phyloP scores from a whole-genome alignment of 2,888 invertebrate species.

The Dynastes hyllus region DNA sequence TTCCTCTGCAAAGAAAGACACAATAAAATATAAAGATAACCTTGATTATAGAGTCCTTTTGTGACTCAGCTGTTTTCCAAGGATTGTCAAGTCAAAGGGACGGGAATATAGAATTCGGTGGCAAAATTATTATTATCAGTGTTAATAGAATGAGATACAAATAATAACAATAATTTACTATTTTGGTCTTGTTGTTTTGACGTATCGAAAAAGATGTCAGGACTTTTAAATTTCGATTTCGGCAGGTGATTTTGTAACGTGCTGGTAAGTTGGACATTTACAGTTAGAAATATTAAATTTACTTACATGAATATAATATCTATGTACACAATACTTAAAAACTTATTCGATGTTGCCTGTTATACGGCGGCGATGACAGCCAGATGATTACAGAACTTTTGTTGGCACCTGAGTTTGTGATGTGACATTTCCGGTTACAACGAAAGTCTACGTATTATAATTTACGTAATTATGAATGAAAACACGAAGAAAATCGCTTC shows the following conservation, averaged over 20 bases:
- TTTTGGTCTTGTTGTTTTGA: slow-evolving; percentile 32
- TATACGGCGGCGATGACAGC: slow-evolving; percentile 47
- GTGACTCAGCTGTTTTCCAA: slow-evolving; percentile 58
- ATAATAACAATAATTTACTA: slow-evolving; percentile 31
- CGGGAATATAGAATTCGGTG: not conserved
- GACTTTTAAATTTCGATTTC: slow-evolving; percentile 42
- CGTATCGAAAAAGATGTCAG: slow-evolving; percentile 18
- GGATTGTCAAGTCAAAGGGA: slow-evolving; percentile 36
- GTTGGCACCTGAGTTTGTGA: slow-evolving; percentile 64
- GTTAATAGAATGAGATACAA: slow-evolving; percentile 7
- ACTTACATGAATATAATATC: slow-evolving; percentile 52
- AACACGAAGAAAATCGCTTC: not conserved
- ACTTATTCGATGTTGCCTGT: slow-evolving; percentile 43
- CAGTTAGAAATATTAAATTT: not conserved
- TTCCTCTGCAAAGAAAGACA: slow-evolving; percentile 56
- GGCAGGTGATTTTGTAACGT: not conserved
- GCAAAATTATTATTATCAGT: slow-evolving; percentile 18
- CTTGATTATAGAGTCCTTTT: slow-evolving; percentile 55
- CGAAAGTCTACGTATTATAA: not conserved
- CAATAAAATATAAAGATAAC: slow-evolving; percentile 56
- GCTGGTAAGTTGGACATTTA: not conserved
- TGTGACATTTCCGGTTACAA: slow-evolving; percentile 62
- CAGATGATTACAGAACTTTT: slow-evolving; percentile 55
- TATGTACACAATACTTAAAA: slow-evolving; percentile 50
- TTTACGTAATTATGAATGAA: slow-evolving; percentile 33